Conservation (phyloP, 2,888 invertebrate species). For the Leptinotarsa tumamoca region DNA sequence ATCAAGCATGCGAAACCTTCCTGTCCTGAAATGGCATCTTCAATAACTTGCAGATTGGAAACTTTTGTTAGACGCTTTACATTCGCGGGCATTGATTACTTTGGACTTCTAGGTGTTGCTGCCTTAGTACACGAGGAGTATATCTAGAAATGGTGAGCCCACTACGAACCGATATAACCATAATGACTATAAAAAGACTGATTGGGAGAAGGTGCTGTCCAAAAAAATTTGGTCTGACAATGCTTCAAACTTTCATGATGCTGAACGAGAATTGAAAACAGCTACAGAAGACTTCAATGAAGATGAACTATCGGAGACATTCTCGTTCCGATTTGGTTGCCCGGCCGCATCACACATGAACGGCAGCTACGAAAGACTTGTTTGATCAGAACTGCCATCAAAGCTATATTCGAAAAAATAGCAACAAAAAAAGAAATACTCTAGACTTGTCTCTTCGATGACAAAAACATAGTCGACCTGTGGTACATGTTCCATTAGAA, state of each 20-base stretch:
- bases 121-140: background rate
- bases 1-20: background rate
- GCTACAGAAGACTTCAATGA: background rate
- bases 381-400: background rate
- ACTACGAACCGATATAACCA: background rate
- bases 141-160: background rate
- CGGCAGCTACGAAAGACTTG: background rate
- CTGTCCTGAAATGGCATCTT: background rate
- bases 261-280: background rate
- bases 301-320: background rate
- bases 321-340: background rate
- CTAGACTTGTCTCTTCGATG: background rate
- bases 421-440: background rate
- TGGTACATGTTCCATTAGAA: too few species aligned
- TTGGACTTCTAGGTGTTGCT: background rate
- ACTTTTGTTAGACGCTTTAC: background rate
- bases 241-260: background rate
- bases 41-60: background rate
- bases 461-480: too few species aligned
- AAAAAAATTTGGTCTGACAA: slow-evolving; percentile 11
- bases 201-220: background rate
- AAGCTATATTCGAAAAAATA: background rate
- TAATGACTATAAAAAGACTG: background rate
- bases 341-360: background rate
- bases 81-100: background rate